Conservation (phyloP, 2,113 vertebrate genomes). For the Mugil cephalus region DNA sequence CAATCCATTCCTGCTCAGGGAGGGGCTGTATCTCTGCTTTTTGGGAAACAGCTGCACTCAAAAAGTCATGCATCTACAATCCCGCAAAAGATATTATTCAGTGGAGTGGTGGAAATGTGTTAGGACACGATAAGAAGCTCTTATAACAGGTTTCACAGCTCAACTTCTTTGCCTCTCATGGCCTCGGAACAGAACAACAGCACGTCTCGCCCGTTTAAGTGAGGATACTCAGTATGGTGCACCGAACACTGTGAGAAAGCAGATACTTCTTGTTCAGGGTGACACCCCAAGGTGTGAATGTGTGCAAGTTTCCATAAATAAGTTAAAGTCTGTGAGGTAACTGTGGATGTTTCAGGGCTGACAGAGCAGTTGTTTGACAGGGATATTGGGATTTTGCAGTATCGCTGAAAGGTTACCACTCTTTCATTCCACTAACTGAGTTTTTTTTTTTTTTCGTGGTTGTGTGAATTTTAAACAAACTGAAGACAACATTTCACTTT, state of each 20-base stretch:
- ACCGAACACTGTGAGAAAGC: conserved; percentile 1
- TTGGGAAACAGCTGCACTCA: conserved; percentile 19
- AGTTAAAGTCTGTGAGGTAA: conserved; percentile 20
- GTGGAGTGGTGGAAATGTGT: conserved; percentile 37
- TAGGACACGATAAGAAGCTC: conserved; percentile 31
- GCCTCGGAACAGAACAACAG: background rate
- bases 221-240: background rate
- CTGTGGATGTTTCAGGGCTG: background rate
- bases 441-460: too few species aligned
- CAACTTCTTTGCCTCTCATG: background rate
- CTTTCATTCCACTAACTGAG: background rate
- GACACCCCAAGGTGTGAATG: conserved; percentile 4
- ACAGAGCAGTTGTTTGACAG: conserved; percentile 8
- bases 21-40: conserved; percentile 6
- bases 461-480: too few species aligned
- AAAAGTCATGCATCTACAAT: conserved; percentile 17
- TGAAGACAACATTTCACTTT: too few species aligned
- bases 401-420: background rate
- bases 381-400: conserved; percentile 7
- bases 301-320: conserved; percentile 27
- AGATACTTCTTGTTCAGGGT: conserved; percentile 14
- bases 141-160: conserved; percentile 29
- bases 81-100: conserved; percentile 12
- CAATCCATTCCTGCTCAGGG: conserved; percentile 14
- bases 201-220: conserved; percentile 4